Base-by-base conservation (phyloP, 2,888 invertebrate species). In the Cabera pusaria region DNA sequence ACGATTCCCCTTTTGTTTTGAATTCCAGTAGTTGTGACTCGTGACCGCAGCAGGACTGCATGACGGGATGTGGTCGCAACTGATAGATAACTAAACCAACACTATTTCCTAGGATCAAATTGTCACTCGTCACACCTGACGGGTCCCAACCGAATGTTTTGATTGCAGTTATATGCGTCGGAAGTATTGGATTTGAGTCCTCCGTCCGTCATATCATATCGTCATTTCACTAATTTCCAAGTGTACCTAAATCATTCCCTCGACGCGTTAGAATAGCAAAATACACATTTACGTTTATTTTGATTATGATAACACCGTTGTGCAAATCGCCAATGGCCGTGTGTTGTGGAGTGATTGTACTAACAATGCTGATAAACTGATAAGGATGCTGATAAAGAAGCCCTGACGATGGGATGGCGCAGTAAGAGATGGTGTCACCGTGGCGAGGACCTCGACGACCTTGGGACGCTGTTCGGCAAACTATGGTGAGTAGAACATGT, bases 361-460 rank as follows among this genome's bases (percentile, higher is more conserved):
- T n/a, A n/a, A n/a, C n/a, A n/a, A n/a, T n/a, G 26, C 38, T 44
- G 44, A 43, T 52, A 50, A 36, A 29, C 27, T 28, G 44, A 46
- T 46, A 46, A 49, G 21, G 38, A 52, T 36, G 46, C 42, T 38
- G 47, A 46, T 27, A 29, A 53, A 52, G 48, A 33, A n/a, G n/a
- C n/a, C 24, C 45, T 50, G 46, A 52, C 52, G 43, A 66, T 64
- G 64, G 60, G 61, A 34, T 71, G 68, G 62, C 62, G 64, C 19
- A 66, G 62, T 55, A 64, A 56, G 40, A 53, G 61, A 44, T 67
- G 66, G 64, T 56, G 49, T 46, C 51, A 50, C 44, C 49, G 50
- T 43, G 58, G 50, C 64, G 64, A 69, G 59, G 74, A 78, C 68
- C 72, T 69, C 40, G 37, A 43, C 20, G 67, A 71, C 76, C 79